Conservation (phyloP, 2,113 vertebrate species). For the Crotophaga sulcirostris region DNA sequence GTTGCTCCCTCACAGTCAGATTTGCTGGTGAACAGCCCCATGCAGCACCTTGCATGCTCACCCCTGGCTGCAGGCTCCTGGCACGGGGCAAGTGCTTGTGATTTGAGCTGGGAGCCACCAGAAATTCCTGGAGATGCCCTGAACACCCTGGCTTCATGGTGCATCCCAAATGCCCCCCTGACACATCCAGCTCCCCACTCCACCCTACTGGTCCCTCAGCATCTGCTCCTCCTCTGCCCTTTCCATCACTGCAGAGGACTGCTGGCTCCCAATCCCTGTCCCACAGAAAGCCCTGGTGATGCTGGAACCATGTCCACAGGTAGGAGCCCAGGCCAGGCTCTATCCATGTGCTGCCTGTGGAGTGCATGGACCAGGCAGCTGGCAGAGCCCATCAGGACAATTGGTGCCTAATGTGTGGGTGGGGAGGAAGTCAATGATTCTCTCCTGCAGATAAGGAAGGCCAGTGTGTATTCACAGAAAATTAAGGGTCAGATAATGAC, state of each 20-base stretch:
- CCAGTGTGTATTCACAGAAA: background rate
- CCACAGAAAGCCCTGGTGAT: fast-evolving
- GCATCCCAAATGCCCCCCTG: background rate
- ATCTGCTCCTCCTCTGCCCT: background rate
- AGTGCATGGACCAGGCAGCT: fast-evolving
- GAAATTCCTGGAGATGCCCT: fast-evolving
- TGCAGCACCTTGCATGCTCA: background rate
- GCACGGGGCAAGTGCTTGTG: no score
- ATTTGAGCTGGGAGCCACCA: background rate
- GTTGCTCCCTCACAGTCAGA: no score
- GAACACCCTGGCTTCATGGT: background rate
- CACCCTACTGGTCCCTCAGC: background rate
- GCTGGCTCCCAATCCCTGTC: background rate
- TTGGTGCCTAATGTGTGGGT: background rate
- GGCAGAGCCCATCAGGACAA: background rate
- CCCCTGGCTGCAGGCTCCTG: background rate
- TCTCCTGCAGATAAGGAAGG: background rate
- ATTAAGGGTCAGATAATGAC: background rate
- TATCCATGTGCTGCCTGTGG: background rate
- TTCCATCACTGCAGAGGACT: background rate
- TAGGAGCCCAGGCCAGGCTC: background rate
- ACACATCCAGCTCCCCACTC: no score
- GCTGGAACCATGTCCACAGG: background rate
- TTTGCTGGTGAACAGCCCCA: background rate
- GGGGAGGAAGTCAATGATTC: background rate